Evolutionary conservation across 2,113 vertebrate species (phyloP), one percentile per base, ranked within the genome.

Genomic region (Peucedramus taeniatus): DNA sequence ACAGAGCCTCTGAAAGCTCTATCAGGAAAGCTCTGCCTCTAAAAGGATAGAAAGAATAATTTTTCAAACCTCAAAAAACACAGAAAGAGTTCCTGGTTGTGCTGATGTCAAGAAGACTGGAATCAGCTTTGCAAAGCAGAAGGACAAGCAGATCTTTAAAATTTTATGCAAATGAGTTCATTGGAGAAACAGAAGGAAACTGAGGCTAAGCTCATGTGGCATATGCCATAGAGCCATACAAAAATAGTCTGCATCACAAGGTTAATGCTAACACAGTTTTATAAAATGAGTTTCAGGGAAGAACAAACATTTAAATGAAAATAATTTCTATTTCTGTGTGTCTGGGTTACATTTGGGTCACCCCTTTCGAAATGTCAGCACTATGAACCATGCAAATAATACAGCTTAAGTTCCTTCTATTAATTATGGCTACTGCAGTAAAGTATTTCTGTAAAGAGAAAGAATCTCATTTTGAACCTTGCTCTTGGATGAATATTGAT

Each of bases 101-200:
- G 44, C 14, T 75, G 75, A 83, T 74, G 56, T 80, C 59, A 95
- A 87, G 53, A 89, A 75, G 72, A 88, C 4, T 91, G 71, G 71
- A 96, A 88, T 33, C 40, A 80, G 74, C 59, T 89, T 66, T 1
- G 8, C 68, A 93, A 83, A 95, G 61, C 90, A 93, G 78, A 85
- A 95, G 87, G 69, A 85, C 59, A 63, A 93, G 60, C 53, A 87
- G 87, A 85, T 83, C 76, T 92, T 85, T 19, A 56, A 87, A 85
- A 84, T 74, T 42, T 66, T 47, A 91, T 19, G 71, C 85, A 91
- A 75, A 87, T 21, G 47, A 94, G 42, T 27, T 87, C 35, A 74
- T 0, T 66, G 66, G 63, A 90, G 75, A 86, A 91, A 69, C 69
- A 95, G 75, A 87, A 91, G 89, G 80, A 88, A 92, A 94, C 57